These are phyloP conservation scores for Agapetus fuscipes DNA, from an alignment of 2,888 invertebrate species.

Conservation along the genomic window DNA sequence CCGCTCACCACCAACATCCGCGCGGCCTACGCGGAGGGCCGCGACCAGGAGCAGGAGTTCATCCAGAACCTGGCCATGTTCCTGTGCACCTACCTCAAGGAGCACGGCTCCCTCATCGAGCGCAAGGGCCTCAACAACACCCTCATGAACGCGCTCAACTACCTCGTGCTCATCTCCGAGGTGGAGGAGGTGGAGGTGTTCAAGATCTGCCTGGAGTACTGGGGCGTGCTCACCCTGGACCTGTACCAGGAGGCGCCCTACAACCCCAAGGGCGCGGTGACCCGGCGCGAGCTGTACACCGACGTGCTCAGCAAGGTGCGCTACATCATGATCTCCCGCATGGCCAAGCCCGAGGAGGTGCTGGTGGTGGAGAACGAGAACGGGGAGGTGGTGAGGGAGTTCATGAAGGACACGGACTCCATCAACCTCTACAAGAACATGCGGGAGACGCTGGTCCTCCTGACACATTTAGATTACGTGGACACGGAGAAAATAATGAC, in stretches of 20 bases:
- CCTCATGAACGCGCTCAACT: constrained; percentile 74
- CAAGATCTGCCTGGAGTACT: constrained; percentile 98
- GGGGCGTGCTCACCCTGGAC: constrained; percentile 90
- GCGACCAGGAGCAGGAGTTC: constrained; percentile 96
- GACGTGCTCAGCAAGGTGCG: constrained; percentile 80
- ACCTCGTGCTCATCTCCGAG: constrained; percentile 87
- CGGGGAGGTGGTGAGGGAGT: constrained; percentile 97
- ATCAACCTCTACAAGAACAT: constrained; percentile 99
- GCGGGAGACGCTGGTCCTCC: constrained; percentile 94
- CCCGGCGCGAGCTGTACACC: constrained; percentile 64
- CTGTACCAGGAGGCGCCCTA: constrained; percentile 83
- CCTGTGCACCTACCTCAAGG: constrained; percentile 91
- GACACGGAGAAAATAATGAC: constrained; percentile 99
- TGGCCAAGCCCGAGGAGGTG: constrained; percentile 99
- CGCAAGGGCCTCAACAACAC: constrained; percentile 67
- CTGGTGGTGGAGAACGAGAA: constrained; percentile 99
- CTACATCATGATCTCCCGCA: constrained; percentile 96
- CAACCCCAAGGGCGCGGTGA: constrained; percentile 38
- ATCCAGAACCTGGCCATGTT: constrained; percentile 98
- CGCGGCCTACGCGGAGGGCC: constrained; percentile 86
- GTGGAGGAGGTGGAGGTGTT: constrained; percentile 99
- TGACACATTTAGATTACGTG: constrained; percentile 95
- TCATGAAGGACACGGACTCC: constrained; percentile 99
- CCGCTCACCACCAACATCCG: constrained; percentile 87
- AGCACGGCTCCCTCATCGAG: constrained; percentile 85